Evolutionary conservation across 2,888 invertebrate genomes (phyloP), one percentile per base, ranked within the genome.

Genomic region (Drosophila hamatofila): DNA sequence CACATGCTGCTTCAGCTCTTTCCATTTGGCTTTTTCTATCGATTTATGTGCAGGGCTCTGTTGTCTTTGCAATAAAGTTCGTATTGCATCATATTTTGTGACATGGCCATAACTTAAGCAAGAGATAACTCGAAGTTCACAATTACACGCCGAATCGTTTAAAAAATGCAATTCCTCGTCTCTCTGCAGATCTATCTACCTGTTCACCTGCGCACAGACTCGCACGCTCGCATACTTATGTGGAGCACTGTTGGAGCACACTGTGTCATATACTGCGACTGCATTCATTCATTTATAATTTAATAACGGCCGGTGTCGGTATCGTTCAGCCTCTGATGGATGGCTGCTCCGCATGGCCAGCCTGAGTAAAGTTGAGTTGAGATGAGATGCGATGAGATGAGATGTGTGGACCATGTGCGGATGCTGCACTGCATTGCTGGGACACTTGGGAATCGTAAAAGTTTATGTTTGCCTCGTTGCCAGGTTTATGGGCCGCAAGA

Each of bases 241-340:
- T 58, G 41, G 37, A 48, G 67, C 78, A 73, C 27, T 65, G 61
- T 33, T 49, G 58, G 33, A 35, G 23, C 62, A 60, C 69, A 69
- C 62, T 73, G 76, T 64, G 76, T 79, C 90, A 90, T 90, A 83
- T 83, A 89, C 81, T 78, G 81, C 81, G 49, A 49, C 49, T 49
- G 49, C 49, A 91, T 89, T 91, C 85, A 90, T 90, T 90, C 83
- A 88, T 90, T 90, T 90, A 91, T 90, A 90, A 90, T 91, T 90
- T 91, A 90, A 91, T 90, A 91, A 90, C 76, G 83, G 72, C 62
- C 78, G 63, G 76, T 81, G 78, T 83, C 78, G 75, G 52, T 71
- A 73, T 88, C 78, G 65, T 48, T 60, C 60, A 41, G 12, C 8
- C 59, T 69, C 72, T 72, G 81, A 80, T 73, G 80, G 37, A 59